These are phyloP conservation scores for Lamellibrachia satsuma DNA, from an alignment of 2,888 invertebrate genomes.

Conservation along the genomic window DNA sequence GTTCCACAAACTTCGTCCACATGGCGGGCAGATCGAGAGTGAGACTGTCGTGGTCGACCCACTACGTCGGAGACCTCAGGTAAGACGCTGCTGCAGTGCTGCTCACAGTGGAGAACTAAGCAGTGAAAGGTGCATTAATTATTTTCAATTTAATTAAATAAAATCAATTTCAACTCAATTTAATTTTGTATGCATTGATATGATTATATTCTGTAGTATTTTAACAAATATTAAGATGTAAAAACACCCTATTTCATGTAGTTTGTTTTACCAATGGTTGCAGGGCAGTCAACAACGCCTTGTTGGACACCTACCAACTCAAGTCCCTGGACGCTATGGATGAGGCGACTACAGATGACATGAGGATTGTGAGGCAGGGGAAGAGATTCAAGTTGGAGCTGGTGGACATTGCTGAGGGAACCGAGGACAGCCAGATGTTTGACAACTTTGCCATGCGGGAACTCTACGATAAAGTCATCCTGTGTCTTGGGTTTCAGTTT, in stretches of 20 bases:
- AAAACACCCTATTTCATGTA: too few relatives aligned
- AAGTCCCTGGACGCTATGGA: slow-evolving; percentile 67
- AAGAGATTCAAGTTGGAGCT: not conserved
- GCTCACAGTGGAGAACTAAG: not conserved
- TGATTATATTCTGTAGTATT: not conserved
- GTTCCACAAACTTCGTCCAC: slow-evolving; percentile 59
- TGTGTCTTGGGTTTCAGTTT: slow-evolving; percentile 66
- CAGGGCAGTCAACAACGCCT: slow-evolving; percentile 66
- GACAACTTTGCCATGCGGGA: slow-evolving; percentile 66
- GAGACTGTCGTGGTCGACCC: slow-evolving; percentile 62
- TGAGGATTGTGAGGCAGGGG: slow-evolving; percentile 44
- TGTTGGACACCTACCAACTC: slow-evolving; percentile 67
- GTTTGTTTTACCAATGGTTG: slow-evolving; percentile 19
- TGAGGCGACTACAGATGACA: slow-evolving; percentile 60
- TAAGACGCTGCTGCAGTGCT: slow-evolving; percentile 35
- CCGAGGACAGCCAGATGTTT: not conserved
- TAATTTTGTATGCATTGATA: not conserved
- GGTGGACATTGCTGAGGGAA: too few relatives aligned
- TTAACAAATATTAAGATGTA: too few relatives aligned
- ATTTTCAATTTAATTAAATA: not conserved
- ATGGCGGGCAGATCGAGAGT: slow-evolving; percentile 60
- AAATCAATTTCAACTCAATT: not conserved
- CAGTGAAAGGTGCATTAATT: not conserved
- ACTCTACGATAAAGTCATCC: slow-evolving; percentile 65
- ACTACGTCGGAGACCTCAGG: slow-evolving; percentile 64